phyloP scores from a whole-genome alignment of 2,113 vertebrate species.

The Rousettus leschenaultii region DNA sequence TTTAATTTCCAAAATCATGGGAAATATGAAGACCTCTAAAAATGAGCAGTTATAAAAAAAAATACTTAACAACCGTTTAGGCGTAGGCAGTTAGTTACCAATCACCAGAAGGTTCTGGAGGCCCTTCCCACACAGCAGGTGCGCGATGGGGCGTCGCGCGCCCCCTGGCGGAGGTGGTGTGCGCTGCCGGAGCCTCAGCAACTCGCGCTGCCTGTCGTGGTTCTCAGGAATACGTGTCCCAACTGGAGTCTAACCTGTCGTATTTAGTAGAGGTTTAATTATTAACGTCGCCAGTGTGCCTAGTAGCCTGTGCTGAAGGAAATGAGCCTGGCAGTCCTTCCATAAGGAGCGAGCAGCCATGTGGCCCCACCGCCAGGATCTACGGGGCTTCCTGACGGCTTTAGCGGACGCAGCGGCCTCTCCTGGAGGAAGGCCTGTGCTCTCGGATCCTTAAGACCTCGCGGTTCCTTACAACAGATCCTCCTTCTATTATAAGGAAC shows the following conservation, averaged over 20 bases:
- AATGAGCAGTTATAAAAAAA: background rate
- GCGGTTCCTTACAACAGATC: background rate
- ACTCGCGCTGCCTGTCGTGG: background rate
- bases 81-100: background rate
- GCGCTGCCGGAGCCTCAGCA: background rate
- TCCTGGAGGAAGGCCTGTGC: no score
- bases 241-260: background rate
- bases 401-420: no score
- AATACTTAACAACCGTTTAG: background rate
- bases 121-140: accelerated
- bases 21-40: background rate
- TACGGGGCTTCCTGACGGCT: background rate
- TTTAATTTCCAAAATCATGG: background rate
- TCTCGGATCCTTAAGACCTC: background rate
- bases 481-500: background rate
- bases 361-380: background rate
- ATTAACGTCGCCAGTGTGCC: background rate
- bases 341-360: background rate
- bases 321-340: background rate
- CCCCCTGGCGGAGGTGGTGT: accelerated
- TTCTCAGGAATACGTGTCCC: background rate
- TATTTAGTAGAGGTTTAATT: background rate
- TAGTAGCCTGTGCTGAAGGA: background rate
- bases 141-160: no score
- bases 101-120: background rate